Evolutionary conservation across 2,888 invertebrate genomes (phyloP).

Genomic region (Rotaria sp.): DNA sequence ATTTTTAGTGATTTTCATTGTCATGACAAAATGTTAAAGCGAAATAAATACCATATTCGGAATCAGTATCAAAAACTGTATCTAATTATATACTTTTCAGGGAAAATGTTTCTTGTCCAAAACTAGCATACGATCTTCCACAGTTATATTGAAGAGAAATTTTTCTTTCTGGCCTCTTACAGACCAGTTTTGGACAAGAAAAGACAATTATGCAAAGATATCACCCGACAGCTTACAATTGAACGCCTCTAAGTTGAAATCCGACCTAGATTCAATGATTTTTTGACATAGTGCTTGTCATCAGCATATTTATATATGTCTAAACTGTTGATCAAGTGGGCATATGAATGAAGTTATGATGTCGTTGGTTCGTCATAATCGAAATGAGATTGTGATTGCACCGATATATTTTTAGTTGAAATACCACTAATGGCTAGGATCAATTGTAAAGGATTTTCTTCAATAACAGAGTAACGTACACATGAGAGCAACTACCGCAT

Average conservation of each 20-base stretch:
- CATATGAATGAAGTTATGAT: not conserved
- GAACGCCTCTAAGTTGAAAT: constrained; percentile 62
- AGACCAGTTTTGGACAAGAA: no score
- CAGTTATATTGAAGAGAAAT: no score
- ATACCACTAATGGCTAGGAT: constrained; percentile 1
- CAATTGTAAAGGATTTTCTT: constrained; percentile 21
- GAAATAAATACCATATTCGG: no score
- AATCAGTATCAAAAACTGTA: no score
- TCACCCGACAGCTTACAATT: constrained; percentile 63
- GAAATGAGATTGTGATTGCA: not conserved
- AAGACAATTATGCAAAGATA: constrained; percentile 65
- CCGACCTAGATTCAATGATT: constrained; percentile 58
- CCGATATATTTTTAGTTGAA: not conserved
- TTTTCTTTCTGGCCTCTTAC: no score
- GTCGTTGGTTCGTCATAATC: constrained; percentile 1
- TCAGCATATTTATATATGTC: constrained; percentile 16
- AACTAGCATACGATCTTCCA: no score
- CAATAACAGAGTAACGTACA: not conserved
- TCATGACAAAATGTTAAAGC: no score
- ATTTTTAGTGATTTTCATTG: no score
- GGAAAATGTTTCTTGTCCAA: no score
- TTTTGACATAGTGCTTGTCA: not conserved
- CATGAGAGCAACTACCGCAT: not conserved
- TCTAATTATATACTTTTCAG: no score
- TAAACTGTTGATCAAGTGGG: constrained; percentile 9